Percentiles rank a stretch among this genome's conserved stretches.
Conservation (phyloP, 2,888 invertebrate species). For the Agonopterix subpropinquella region DNA sequence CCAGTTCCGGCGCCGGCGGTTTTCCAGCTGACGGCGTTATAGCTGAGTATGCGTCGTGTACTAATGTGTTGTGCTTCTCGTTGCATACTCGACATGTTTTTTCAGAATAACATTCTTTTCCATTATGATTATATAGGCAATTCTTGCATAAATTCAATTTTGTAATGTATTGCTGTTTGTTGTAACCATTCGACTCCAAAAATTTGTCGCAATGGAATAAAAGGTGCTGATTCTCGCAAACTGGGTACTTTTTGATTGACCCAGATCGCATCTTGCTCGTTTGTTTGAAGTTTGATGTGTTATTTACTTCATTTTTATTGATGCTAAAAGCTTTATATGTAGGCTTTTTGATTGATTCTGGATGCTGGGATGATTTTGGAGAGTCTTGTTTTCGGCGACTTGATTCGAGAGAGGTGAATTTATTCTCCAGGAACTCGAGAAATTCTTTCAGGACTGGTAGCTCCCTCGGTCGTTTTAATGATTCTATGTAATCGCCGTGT, state of each 20-base stretch:
- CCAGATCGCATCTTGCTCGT: neutral
- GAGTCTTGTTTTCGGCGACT: constrained; percentile 7
- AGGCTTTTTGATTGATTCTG: neutral
- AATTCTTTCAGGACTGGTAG: constrained; percentile 13
- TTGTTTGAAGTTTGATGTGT: neutral
- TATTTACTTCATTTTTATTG: neutral
- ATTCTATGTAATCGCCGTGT: constrained; percentile 11
- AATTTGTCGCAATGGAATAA: neutral
- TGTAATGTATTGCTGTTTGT: neutral
- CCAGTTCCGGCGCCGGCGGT: neutral
- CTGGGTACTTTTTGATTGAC: neutral
- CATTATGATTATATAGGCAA: neutral
- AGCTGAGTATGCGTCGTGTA: neutral
- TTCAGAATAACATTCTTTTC: neutral
- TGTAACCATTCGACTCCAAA: neutral
- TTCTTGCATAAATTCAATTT: neutral
- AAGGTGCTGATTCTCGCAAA: neutral
- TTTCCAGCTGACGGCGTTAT: neutral
- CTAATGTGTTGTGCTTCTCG: neutral
- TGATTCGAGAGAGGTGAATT: constrained; percentile 14
- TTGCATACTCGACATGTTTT: neutral
- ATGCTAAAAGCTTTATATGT: neutral
- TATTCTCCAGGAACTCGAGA: constrained; percentile 12
- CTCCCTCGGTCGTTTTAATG: constrained; percentile 8
- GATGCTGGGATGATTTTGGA: neutral